A percentile compares a stretch with the other conserved stretches of the same genome.
phyloP scores from a whole-genome alignment of 2,113 vertebrate genomes.

The Bufo gargarizans region DNA sequence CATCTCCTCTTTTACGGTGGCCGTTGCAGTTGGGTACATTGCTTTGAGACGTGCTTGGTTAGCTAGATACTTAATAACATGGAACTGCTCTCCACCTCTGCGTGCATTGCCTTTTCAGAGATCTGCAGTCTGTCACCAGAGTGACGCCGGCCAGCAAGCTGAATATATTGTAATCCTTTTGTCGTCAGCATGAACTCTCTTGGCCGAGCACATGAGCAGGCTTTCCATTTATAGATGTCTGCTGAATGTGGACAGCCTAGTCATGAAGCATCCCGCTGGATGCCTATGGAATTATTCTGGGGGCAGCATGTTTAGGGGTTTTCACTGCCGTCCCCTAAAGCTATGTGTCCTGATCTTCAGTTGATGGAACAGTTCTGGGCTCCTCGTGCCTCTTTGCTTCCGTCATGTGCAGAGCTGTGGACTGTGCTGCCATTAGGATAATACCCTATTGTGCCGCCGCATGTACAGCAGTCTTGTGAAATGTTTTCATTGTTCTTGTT shows the following conservation, averaged over 20 bases:
- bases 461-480: background rate
- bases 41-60: too few relatives aligned
- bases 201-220: conserved; percentile 14
- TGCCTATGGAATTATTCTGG: background rate
- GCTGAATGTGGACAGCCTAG: background rate
- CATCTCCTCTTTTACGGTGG: too few relatives aligned
- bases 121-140: background rate
- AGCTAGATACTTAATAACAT: too few relatives aligned
- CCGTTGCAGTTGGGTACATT: too few relatives aligned
- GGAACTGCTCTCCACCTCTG: background rate
- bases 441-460: background rate
- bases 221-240: conserved; percentile 42
- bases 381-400: too few relatives aligned
- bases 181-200: background rate
- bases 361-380: too few relatives aligned
- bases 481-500: background rate
- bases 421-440: background rate
- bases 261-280: background rate
- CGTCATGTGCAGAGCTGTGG: background rate
- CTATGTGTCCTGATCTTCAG: too few relatives aligned
- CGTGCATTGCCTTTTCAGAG: background rate
- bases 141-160: background rate
- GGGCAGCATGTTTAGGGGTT: too few relatives aligned
- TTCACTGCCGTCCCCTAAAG: too few relatives aligned
- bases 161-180: conserved; percentile 5